Conservation (phyloP, 1,140 invertebrate species). For the Himalopsyche phryganea region DNA sequence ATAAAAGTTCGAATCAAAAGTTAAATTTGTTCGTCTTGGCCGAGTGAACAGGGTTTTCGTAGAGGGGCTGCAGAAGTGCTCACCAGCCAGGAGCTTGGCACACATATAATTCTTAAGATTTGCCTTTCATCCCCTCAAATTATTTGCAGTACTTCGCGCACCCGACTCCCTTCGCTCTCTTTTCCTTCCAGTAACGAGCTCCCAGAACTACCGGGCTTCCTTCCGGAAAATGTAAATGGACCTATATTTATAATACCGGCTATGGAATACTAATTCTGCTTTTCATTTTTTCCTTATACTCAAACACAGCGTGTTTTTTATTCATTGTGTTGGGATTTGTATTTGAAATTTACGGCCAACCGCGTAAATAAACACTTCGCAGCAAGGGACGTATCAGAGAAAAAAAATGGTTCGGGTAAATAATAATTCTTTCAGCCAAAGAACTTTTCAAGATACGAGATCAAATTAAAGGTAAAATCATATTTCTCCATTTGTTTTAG, state of each 20-base stretch:
- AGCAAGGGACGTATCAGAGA: slow-evolving; percentile 1
- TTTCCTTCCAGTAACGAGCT: slow-evolving; percentile 21
- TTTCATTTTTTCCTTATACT: too few species aligned
- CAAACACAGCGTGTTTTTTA: too few species aligned
- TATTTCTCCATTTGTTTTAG: too few species aligned
- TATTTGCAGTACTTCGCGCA: slow-evolving; percentile 27
- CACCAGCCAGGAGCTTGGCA: slow-evolving; percentile 1
- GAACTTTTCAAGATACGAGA: too few species aligned
- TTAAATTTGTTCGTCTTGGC: slow-evolving; percentile 16
- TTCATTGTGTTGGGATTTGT: too few species aligned
- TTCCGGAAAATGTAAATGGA: slow-evolving; percentile 33
- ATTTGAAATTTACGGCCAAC: background rate
- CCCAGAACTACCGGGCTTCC: slow-evolving; percentile 24
- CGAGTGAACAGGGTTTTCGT: background rate
- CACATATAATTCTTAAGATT: slow-evolving; percentile 29
- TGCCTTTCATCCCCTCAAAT: slow-evolving; percentile 28
- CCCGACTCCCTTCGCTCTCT: slow-evolving; percentile 5
- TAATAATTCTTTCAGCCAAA: too few species aligned
- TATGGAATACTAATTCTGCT: background rate
- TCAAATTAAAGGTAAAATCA: too few species aligned
- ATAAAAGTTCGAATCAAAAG: slow-evolving; percentile 23
- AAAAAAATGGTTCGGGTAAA: too few species aligned
- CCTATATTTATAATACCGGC: slow-evolving; percentile 24
- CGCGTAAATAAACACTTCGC: background rate
- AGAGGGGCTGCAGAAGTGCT: background rate